Base-by-base conservation (phyloP, 2,797 vertebrate species). In the Spinus olivaceus region DNA sequence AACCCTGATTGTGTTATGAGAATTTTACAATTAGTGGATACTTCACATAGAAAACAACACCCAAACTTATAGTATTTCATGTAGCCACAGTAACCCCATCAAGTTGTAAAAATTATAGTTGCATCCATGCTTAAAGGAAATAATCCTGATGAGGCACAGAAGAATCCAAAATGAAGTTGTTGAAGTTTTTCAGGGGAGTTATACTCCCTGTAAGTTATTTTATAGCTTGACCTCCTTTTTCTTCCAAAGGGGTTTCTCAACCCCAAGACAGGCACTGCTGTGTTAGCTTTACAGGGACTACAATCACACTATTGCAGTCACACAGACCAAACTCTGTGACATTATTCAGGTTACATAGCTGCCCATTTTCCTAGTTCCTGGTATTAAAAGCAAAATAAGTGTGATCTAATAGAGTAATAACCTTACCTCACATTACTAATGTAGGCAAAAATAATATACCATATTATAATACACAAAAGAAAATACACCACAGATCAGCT, bases 21-120 rank as follows among this genome's bases (percentile, higher is more conserved):
- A 86, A 74, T 71, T 83, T 87, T 83, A 81, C 35, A 92, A 73
- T 92, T 90, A 94, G 54, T 24, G 32, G 71, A 67, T 86, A 81
- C 8, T 61, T n/a, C 41, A 81, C 21, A 41, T 4, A 16, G 51
- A 80, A 81, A 96, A 74, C 24, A 70, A 41, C 4, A 28, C 14
- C 33, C 23, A 65, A 82, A 77, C 8, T 86, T 66, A 53, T 0
- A 72, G 27, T 51, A 41, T 87, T 90, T 49, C 39, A 57, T 66
- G 24, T 30, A 80, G 15, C 30, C 37, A 72, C 46, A 54, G 12
- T 8, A 82, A 37, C 33, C 5, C 25, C 27, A 35, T 4, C 9
- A 63, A 42, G 9, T 1, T 59, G 8, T 21, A 64, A 71, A 77
- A 90, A 53, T n/a, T 69, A 64, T 17, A 57, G 50, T 33, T 47